These are phyloP conservation scores for Rhegmatorhina hoffmannsi DNA, from an alignment of 2,113 vertebrate genomes.

Conservation along the genomic window DNA sequence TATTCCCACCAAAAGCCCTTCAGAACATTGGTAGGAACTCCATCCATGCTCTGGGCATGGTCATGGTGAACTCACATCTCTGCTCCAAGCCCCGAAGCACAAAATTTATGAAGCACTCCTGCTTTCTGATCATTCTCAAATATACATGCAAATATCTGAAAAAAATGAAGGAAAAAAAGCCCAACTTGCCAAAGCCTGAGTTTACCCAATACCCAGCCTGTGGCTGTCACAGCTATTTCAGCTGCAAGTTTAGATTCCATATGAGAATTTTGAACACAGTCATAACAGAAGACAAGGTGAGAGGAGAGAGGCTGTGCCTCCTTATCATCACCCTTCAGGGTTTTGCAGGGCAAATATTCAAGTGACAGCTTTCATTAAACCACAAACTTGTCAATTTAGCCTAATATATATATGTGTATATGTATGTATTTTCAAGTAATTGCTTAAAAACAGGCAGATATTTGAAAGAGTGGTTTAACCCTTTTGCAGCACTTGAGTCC, in stretches of 20 bases:
- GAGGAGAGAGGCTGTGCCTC: slow-evolving; percentile 35
- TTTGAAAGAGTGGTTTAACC: slow-evolving; percentile 65
- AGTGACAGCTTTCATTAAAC: slow-evolving; percentile 63
- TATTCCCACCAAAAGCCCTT: neutral
- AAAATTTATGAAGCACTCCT: neutral
- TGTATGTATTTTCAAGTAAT: slow-evolving; percentile 40
- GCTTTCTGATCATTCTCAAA: neutral
- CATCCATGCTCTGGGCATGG: neutral
- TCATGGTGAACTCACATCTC: rapidly evolving
- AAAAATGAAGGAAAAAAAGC: neutral
- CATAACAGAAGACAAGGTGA: slow-evolving; percentile 64
- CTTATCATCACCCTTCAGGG: slow-evolving; percentile 62
- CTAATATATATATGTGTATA: neutral
- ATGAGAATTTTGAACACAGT: slow-evolving; percentile 56
- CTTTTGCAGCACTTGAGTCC: slow-evolving; percentile 46
- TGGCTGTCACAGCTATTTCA: slow-evolving; percentile 58
- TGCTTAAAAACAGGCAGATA: slow-evolving; percentile 57
- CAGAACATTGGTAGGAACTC: neutral
- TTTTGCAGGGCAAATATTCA: slow-evolving; percentile 74
- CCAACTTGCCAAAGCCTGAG: slow-evolving; percentile 4
- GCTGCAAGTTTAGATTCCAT: slow-evolving; percentile 55
- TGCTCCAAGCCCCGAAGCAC: neutral
- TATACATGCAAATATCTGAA: neutral
- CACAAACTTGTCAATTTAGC: neutral
- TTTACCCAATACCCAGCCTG: neutral